Base-by-base conservation (phyloP, 2,113 vertebrate species). In the Daubentonia madagascariensis region DNA sequence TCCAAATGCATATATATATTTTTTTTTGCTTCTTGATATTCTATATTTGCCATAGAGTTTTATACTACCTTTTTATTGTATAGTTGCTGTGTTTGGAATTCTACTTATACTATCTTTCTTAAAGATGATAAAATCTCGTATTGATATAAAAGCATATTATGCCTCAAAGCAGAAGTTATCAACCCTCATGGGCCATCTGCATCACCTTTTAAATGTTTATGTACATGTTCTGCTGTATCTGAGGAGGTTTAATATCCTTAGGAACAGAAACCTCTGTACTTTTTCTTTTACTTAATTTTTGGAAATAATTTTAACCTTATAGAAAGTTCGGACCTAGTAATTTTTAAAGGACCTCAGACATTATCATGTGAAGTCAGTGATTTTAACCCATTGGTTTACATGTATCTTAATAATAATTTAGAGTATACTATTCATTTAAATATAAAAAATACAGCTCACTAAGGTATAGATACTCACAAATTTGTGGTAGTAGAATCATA, bases 171-270 rank as follows among this genome's bases (percentile, higher is more conserved):
- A 81, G n/a, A 91, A 63, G 2, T 81, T 76, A 52, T 57, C 0
- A 37, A 1, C 6, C 7, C 0, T 35, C 10, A 50, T 23, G 1
- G 0, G 48, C 3, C 23, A 52, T 85, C 13, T 20, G 1, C 6
- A 79, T 65, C 52, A 96, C 23, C 52, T 93, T 86, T 84, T 35
- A 65, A 67, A 84, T 32, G 10, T 70, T 81, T 81, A 25, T 25
- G 30, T 0, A 52, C 1, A 9, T 28, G 1, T 61, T 87, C 4
- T 70, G 0, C 2, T 22, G 22, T 45, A 32, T 14, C n/a, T 65
- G 8, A 48, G 6, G 8, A 50, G 7, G 17, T 75, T 61, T 37
- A 0, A 1, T 70, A 59, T 59, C 40, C 52, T 87, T 5, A 22
- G 7, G 30, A 81, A 28, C 13, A 92, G 20, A 52, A 89, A 50